phyloP scores from a whole-genome alignment of 2,888 invertebrate genomes.

The Mesorhabditis belari region DNA sequence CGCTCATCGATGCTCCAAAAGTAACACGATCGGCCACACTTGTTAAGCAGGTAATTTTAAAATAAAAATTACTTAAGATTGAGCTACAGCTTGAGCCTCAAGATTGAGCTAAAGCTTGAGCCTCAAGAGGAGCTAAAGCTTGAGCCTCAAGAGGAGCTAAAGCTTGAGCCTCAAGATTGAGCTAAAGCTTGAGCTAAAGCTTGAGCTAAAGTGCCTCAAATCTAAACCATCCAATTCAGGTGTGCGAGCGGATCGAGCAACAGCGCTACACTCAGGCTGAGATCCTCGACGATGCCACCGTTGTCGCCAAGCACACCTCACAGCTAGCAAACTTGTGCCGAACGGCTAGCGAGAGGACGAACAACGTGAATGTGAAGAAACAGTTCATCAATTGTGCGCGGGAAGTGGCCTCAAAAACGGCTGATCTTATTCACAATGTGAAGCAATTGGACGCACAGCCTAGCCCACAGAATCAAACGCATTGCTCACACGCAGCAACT shows the following conservation, averaged over 20 bases:
- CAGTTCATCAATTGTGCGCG: slow-evolving; percentile 96
- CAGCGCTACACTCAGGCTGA: slow-evolving; percentile 27
- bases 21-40: slow-evolving; percentile 80
- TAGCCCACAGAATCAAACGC: slow-evolving; percentile 49
- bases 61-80: too few relatives aligned
- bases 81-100: too few relatives aligned
- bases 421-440: slow-evolving; percentile 85
- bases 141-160: too few relatives aligned
- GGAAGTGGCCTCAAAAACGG: slow-evolving; percentile 91
- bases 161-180: too few relatives aligned
- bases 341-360: slow-evolving; percentile 80
- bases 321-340: slow-evolving; percentile 90
- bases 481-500: slow-evolving; percentile 65
- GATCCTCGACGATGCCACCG: slow-evolving; percentile 68
- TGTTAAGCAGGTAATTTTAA: slow-evolving; percentile 77
- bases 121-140: too few relatives aligned
- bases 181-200: too few relatives aligned
- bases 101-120: too few relatives aligned
- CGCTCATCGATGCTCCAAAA: slow-evolving; percentile 79
- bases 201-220: too few relatives aligned
- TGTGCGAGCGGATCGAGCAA: slow-evolving; percentile 63
- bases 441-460: slow-evolving; percentile 72
- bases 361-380: slow-evolving; percentile 76
- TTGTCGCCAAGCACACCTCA: slow-evolving; percentile 90
- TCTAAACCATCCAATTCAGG: too few relatives aligned